Base-by-base conservation (phyloP, 2,797 vertebrate genomes). In the Ficedula albicollis region DNA sequence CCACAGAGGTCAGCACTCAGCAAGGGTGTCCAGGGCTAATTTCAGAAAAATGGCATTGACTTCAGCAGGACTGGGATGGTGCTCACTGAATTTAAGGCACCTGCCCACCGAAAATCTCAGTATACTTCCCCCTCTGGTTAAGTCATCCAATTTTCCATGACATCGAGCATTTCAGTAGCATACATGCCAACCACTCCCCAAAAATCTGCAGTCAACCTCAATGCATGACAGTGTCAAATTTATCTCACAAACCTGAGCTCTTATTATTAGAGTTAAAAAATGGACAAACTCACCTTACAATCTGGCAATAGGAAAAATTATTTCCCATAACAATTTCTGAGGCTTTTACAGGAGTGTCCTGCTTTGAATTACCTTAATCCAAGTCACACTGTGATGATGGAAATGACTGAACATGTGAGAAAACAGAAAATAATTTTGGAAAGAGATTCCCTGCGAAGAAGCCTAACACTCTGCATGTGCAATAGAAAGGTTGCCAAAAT, bases 331-430 rank as follows among this genome's bases (percentile, higher is more conserved):
- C 67, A 77, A 59, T 11, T 83, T 55, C 32, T 84, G 36, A 41
- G 52, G 6, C 20, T 74, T 92, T 90, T 67, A 39, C n/a, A 70
- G 48, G 46, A 76, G 10, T 55, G 27, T 88, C n/a, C 60, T 90
- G n/a, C 77, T 90, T 70, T 77, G 60, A 94, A 70, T 84, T 67
- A 93, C 77, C 49, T 88, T 86, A 84, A 84, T 90, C 64, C 56
- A 74, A 77, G 68, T 74, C 90, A 74, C 39, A 62, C 39, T n/a
- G 48, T 26, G 64, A 74, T 78, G 82, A 75, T 32, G 56, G 89
- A 86, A 92, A 92, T 48, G 60, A 39, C 39, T 56, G 81, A 89
- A 77, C 29, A 68, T 11, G 14, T 25, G 43, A 85, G 73, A 77
- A 95, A 93, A 85, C 5, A 34, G 68, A 80, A 94, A 88, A 51